These are phyloP conservation scores for Contarinia nasturtii DNA, from an alignment of 1,140 invertebrate species.

Conservation along the genomic window DNA sequence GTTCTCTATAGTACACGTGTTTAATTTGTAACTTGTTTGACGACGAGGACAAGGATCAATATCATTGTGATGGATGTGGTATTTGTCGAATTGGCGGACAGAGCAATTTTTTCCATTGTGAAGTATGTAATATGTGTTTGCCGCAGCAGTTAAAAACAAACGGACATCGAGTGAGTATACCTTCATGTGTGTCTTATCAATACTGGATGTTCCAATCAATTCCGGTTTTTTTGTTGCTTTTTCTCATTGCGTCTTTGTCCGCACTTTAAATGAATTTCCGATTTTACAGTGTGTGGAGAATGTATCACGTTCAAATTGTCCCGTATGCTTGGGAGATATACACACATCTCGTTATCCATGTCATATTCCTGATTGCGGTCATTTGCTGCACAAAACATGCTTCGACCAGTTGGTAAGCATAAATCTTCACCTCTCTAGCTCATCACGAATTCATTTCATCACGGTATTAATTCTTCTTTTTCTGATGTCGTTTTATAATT, in stretches of 20 bases:
- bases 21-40: slow-evolving; percentile 75
- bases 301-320: slow-evolving; percentile 65
- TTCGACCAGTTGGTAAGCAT: slow-evolving; percentile 51
- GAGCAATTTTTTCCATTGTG: slow-evolving; percentile 74
- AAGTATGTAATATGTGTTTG: slow-evolving; percentile 71
- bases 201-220: no score
- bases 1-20: slow-evolving; percentile 52
- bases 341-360: slow-evolving; percentile 72
- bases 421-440: no score
- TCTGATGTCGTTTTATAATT: neutral
- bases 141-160: slow-evolving; percentile 50
- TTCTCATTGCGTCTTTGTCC: neutral
- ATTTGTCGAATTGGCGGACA: slow-evolving; percentile 72
- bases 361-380: slow-evolving; percentile 70
- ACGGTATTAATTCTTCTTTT: neutral
- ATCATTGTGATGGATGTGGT: slow-evolving; percentile 74
- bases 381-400: slow-evolving; percentile 62
- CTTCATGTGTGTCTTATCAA: neutral
- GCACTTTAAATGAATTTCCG: slow-evolving; percentile 7
- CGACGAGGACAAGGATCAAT: slow-evolving; percentile 72
- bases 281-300: slow-evolving; percentile 64
- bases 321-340: slow-evolving; percentile 73
- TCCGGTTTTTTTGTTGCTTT: no score
- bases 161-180: slow-evolving; percentile 50
- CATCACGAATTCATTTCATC: no score